Percentiles rank a stretch among this genome's conserved stretches.
These are phyloP conservation scores for Lamellibrachia satsuma DNA, from an alignment of 2,888 invertebrate genomes.

Conservation along the genomic window DNA sequence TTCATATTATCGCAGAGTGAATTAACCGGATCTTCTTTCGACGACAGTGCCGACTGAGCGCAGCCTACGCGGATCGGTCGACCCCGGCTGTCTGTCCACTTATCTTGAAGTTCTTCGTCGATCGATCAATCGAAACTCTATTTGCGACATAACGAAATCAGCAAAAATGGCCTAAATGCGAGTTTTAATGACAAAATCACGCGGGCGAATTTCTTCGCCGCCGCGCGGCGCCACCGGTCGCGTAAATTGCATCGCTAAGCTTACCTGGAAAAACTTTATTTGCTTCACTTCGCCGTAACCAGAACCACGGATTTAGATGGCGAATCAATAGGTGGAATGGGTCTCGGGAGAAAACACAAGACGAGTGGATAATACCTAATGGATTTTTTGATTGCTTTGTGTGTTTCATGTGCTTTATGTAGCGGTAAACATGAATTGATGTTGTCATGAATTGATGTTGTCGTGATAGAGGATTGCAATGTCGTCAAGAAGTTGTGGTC, in stretches of 20 bases:
- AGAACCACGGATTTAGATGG: neutral
- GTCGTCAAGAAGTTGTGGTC: too few relatives aligned
- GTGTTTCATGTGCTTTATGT: neutral
- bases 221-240: neutral
- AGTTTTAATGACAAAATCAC: constrained; percentile 10
- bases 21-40: neutral
- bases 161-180: constrained; percentile 17
- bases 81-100: neutral
- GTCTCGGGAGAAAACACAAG: neutral
- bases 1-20: neutral
- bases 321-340: neutral
- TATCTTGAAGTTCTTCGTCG: constrained; percentile 1
- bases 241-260: neutral
- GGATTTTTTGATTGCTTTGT: neutral
- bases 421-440: neutral
- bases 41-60: neutral
- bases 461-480: too few relatives aligned
- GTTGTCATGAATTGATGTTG: too few relatives aligned
- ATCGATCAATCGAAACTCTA: constrained; percentile 6
- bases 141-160: constrained; percentile 17
- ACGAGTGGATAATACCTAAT: neutral
- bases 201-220: neutral
- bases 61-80: neutral
- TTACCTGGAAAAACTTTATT: neutral
- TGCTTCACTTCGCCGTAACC: neutral